Base-by-base conservation (phyloP, 2,888 invertebrate genomes). In the Pterostichus madidus region DNA sequence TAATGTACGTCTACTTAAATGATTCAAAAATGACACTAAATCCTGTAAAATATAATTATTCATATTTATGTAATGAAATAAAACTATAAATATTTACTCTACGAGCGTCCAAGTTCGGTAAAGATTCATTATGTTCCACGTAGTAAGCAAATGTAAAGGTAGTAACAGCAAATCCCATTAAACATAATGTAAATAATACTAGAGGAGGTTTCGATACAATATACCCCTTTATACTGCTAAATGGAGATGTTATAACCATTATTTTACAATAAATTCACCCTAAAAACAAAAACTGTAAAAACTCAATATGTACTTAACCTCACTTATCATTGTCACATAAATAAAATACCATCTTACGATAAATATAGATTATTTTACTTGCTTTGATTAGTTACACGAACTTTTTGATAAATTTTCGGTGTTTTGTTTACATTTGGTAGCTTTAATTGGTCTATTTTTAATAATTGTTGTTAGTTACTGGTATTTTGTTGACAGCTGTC, bases 131-230 rank as follows among this genome's bases (percentile, higher is more conserved):
- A n/a, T 39, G 81, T 35, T 85, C 83, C 5, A 85, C 84, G 61
- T 85, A 85, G 71, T 84, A 85, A 10, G 85, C 84, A 39, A 85
- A 83, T 44, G 76, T 84, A 56, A 85, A 83, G 5, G 85, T 80
- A n/a, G 85, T 85, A 35, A 85, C 46, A 8, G 84, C 83, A 64
- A 85, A 84, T 10, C 83, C 84, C 52, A 85, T 77, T 49, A 85
- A 68, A 75, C 85, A 85, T 44, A 85, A 52, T 8, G 85, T 84
- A 81, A 85, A 84, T 49, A 85, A 80, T 3, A 85, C 84, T 17
- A 85, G 80, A 13, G 85, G 85, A 17, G 85, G 85, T 53, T 77
- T 83, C 2, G 83, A 35, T n/a, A 68, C 64, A 49, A 83, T 68
- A 52, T 56, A 83, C 17, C 77, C 83, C 56, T 64, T 83, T 17